Conservation (phyloP, 2,113 vertebrate genomes). For the Psophia crepitans region DNA sequence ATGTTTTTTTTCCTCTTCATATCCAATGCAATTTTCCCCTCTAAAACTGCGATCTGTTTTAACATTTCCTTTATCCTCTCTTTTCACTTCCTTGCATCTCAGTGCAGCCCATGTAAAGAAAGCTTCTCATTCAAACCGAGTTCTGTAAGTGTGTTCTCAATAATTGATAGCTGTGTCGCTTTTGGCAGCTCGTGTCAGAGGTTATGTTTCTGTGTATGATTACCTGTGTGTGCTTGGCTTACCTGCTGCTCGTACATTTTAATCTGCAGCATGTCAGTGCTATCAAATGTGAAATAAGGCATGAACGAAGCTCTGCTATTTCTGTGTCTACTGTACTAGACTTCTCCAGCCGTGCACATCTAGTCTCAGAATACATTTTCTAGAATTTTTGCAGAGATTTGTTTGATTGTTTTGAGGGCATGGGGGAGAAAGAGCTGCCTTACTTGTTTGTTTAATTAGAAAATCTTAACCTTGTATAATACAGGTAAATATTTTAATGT, state of each 20-base stretch:
- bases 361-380: neutral
- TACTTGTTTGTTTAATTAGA: neutral
- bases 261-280: neutral
- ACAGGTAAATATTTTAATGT: neutral
- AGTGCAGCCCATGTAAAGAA: conserved; percentile 70
- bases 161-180: neutral
- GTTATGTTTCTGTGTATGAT: neutral
- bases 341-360: neutral
- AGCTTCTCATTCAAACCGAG: conserved; percentile 61
- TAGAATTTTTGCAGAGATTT: neutral
- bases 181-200: neutral
- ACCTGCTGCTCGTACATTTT: neutral
- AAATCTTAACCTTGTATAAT: neutral
- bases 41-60: neutral
- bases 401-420: neutral
- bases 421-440: neutral
- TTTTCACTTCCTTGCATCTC: conserved; percentile 3
- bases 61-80: conserved; percentile 9
- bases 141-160: conserved; percentile 75
- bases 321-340: neutral
- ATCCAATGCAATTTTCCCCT: neutral
- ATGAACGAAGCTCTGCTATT: neutral
- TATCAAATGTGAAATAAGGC: neutral
- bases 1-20: neutral
- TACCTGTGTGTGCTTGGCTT: neutral